A percentile compares a stretch with the other conserved stretches of the same genome.
Evolutionary conservation across 2,888 invertebrate species (phyloP).

Genomic region (Synanthedon tipuliformis): DNA sequence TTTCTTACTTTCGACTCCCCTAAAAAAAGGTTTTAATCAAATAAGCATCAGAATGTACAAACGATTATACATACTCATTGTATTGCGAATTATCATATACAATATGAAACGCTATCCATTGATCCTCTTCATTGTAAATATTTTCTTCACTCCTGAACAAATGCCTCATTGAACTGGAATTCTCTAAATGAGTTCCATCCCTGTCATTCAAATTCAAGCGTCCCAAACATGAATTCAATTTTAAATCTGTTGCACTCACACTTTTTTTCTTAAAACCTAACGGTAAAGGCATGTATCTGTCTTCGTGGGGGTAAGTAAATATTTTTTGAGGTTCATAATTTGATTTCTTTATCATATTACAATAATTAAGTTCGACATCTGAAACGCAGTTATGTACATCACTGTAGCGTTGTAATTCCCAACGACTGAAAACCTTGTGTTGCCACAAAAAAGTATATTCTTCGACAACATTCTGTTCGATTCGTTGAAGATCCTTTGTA

Average conservation of each 20-base stretch:
- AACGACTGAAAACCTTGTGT: conserved; percentile 74
- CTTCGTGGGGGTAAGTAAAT: conserved; percentile 72
- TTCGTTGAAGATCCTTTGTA: conserved; percentile 18
- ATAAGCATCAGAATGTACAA: not conserved
- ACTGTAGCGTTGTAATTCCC: conserved; percentile 71
- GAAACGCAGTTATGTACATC: conserved; percentile 73
- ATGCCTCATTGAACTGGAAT: conserved; percentile 30
- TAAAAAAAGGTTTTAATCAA: not conserved
- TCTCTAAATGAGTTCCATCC: conserved; percentile 16
- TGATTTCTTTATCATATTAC: conserved; percentile 33
- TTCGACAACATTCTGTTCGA: conserved; percentile 18
- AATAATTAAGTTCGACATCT: conserved; percentile 61
- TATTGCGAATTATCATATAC: conserved; percentile 50
- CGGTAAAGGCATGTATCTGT: conserved; percentile 55
- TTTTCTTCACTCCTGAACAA: conserved; percentile 42
- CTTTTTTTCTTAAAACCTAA: conserved; percentile 18
- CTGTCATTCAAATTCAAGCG: conserved; percentile 24
- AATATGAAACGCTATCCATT: conserved; percentile 52
- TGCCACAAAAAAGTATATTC: conserved; percentile 75
- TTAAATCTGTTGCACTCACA: conserved; percentile 4
- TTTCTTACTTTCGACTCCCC: not conserved
- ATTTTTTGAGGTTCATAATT: conserved; percentile 35
- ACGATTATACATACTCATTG: conserved; percentile 41
- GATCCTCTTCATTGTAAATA: conserved; percentile 19
- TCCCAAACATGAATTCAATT: conserved; percentile 27